Conservation (phyloP, 1,140 invertebrate species). For the Hycleus cichorii region DNA sequence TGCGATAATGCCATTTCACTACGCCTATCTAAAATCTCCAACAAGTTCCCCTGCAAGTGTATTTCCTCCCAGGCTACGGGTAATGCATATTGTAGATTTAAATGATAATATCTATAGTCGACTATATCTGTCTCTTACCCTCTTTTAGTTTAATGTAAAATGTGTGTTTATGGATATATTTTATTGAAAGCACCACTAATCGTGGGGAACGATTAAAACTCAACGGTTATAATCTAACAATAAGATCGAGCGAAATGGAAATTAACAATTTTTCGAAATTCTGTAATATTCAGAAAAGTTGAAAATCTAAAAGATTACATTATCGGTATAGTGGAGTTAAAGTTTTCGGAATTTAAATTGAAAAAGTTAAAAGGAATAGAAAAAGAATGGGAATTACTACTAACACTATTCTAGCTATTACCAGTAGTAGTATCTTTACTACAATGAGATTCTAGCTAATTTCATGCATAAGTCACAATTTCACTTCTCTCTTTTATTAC, state of each 20-base stretch:
- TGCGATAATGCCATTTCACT: conserved; percentile 18
- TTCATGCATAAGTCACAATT: conserved; percentile 24
- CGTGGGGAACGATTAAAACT: not conserved
- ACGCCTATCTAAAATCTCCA: conserved; percentile 20
- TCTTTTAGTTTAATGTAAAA: conserved; percentile 22
- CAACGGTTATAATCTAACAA: too few species aligned
- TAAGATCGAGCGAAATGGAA: too few species aligned
- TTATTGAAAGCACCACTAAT: conserved; percentile 24
- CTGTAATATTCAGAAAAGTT: too few species aligned
- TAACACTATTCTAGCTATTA: too few species aligned
- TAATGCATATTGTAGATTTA: conserved; percentile 29
- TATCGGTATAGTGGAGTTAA: too few species aligned
- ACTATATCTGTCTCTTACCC: conserved; percentile 8
- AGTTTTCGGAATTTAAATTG: conserved; percentile 7
- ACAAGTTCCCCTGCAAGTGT: conserved; percentile 16
- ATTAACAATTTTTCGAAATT: too few species aligned
- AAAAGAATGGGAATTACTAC: conserved; percentile 5
- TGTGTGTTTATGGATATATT: conserved; percentile 31
- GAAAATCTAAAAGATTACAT: too few species aligned
- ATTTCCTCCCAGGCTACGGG: conserved; percentile 23
- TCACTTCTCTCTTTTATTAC: conserved; percentile 16
- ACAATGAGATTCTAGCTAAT: conserved; percentile 8
- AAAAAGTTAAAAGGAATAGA: conserved; percentile 6
- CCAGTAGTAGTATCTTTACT: too few species aligned
- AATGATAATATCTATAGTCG: conserved; percentile 23